Evolutionary conservation across 2,797 vertebrate species (phyloP).

Genomic region (Melanotaenia pygmaea): DNA sequence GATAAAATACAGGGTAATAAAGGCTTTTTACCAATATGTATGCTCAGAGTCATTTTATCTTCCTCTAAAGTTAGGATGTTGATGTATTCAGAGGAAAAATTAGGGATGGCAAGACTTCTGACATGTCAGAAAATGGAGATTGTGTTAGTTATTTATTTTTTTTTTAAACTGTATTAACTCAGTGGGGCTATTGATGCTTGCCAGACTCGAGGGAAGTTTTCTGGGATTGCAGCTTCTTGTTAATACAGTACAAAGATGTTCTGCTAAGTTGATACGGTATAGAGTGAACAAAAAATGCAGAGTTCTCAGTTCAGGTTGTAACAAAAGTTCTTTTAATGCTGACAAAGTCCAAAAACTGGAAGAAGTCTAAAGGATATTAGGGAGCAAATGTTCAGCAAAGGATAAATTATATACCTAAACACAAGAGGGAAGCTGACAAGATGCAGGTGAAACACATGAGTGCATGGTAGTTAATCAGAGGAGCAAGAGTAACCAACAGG

Average conservation of each 20-base stretch:
- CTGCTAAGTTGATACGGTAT: background rate
- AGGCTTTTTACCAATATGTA: conserved; percentile 41
- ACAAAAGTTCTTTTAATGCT: too few relatives aligned
- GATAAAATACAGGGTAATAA: conserved; percentile 29
- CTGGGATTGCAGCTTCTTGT: background rate
- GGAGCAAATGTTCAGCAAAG: too few relatives aligned
- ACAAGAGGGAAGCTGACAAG: too few relatives aligned
- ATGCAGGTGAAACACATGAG: too few relatives aligned
- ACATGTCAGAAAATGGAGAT: conserved; percentile 5
- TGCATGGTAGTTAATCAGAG: too few relatives aligned
- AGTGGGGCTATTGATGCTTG: background rate
- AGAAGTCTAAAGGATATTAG: too few relatives aligned
- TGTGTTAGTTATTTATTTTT: background rate
- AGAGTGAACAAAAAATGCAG: too few relatives aligned
- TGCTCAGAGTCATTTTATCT: conserved; percentile 25
- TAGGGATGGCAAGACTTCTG: background rate
- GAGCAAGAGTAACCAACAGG: too few relatives aligned
- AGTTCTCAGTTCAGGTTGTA: too few relatives aligned
- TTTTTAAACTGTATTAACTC: background rate
- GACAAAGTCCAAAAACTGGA: too few relatives aligned
- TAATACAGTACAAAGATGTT: background rate
- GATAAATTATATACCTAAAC: too few relatives aligned
- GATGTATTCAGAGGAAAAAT: conserved; percentile 13
- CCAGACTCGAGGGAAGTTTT: background rate
- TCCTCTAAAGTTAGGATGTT: conserved; percentile 34